A percentile compares a stretch with the other conserved stretches of the same genome.
Evolutionary conservation across 2,797 vertebrate genomes (phyloP).

Genomic region (Gymnodraco acuticeps): DNA sequence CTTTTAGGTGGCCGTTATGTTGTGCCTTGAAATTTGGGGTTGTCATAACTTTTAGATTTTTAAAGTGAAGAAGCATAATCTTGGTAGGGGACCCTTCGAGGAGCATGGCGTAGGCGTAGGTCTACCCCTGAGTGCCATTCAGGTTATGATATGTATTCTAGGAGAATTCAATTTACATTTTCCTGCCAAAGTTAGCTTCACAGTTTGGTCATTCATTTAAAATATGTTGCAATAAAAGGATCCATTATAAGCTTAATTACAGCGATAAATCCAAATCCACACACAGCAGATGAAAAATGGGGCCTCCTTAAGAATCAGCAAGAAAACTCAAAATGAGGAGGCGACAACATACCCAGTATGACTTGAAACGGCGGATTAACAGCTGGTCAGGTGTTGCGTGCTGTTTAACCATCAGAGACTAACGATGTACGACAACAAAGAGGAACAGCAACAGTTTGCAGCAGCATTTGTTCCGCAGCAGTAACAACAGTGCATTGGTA

Average conservation of each 20-base stretch:
- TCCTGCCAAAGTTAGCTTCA: constrained; percentile 65
- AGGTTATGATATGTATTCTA: too few species aligned
- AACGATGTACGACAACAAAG: constrained; percentile 30
- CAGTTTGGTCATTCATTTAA: constrained; percentile 74
- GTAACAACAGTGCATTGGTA: constrained; percentile 46
- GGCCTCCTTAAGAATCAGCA: constrained; percentile 11
- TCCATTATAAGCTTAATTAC: constrained; percentile 72
- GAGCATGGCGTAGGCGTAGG: too few species aligned
- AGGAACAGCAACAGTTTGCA: constrained; percentile 21
- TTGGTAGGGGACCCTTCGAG: too few species aligned
- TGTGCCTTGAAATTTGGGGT: too few species aligned
- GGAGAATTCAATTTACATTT: constrained; percentile 7
- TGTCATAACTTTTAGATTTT: too few species aligned
- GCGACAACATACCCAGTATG: neutral
- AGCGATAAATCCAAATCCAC: constrained; percentile 64
- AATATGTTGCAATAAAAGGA: constrained; percentile 74
- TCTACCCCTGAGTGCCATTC: too few species aligned
- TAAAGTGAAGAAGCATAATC: too few species aligned
- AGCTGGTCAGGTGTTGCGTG: constrained; percentile 10
- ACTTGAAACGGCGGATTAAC: constrained; percentile 26
- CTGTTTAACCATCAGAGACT: constrained; percentile 6
- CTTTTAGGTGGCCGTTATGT: too few species aligned
- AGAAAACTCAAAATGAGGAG: neutral
- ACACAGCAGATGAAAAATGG: constrained; percentile 15
- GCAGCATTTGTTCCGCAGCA: constrained; percentile 40